These are phyloP conservation scores for Taphrorychus bicolor DNA, from an alignment of 2,888 invertebrate genomes.

Conservation along the genomic window DNA sequence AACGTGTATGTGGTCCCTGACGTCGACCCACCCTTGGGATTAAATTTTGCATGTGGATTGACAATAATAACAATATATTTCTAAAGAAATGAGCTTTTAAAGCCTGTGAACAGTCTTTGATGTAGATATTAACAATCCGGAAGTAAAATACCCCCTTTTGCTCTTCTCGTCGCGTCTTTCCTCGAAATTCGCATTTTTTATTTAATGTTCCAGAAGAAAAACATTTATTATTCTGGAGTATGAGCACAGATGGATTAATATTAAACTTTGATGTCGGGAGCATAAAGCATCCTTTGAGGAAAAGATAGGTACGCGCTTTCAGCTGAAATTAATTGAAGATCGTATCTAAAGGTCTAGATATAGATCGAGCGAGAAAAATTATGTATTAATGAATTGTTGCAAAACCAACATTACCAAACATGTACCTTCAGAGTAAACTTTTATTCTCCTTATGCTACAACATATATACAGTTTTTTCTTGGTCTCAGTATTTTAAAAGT, in stretches of 20 bases:
- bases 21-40: conserved; percentile 55
- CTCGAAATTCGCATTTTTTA: conserved; percentile 37
- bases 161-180: conserved; percentile 31
- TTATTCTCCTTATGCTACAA: too few relatives aligned
- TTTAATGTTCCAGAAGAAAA: conserved; percentile 43
- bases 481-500: too few relatives aligned
- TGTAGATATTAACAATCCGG: conserved; percentile 59
- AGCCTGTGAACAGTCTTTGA: conserved; percentile 53
- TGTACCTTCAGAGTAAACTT: too few relatives aligned
- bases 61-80: conserved; percentile 61
- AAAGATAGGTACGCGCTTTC: background rate
- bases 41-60: conserved; percentile 62
- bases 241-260: conserved; percentile 36
- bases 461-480: too few relatives aligned
- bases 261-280: conserved; percentile 34
- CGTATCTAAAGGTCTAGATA: background rate
- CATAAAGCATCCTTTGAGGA: conserved; percentile 1
- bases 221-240: conserved; percentile 35
- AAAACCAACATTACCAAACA: too few relatives aligned
- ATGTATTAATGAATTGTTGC: too few relatives aligned
- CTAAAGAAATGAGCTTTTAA: conserved; percentile 56
- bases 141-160: conserved; percentile 48
- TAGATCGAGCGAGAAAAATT: background rate
- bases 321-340: background rate
- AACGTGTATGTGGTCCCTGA: conserved; percentile 35